Base-by-base conservation (phyloP, 2,797 vertebrate genomes). In the Graptemys geographica region DNA sequence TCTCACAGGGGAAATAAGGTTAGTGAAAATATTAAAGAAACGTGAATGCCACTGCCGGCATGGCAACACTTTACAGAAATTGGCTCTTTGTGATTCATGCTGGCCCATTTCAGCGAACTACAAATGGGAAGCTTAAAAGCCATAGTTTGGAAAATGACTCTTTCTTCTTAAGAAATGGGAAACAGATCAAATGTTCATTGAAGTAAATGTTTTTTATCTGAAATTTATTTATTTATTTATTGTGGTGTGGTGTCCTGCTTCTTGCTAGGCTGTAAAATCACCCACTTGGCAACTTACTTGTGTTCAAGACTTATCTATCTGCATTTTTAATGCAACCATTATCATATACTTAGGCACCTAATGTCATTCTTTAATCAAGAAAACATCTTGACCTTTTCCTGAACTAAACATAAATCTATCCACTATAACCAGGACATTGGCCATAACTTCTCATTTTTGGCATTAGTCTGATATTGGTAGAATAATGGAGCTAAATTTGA, bases 21-120 rank as follows among this genome's bases (percentile, higher is more conserved):
- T 97, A 96, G 96, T 92, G 92, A 96, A 98, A 98, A 98, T 98
- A 98, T 94, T 97, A 98, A 97, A 97, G 96, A 96, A 97, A 97
- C 74, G 87, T 93, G 97, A 97, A 96, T 97, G 95, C 82, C 86
- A 93, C 88, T 94, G 94, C 95, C 89, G 90, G 95, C 93, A 93
- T 92, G 92, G 95, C 79, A 97, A 95, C 89, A 95, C 86, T 98
- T 96, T 90, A 83, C 84, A 84, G 90, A 96, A 98, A 97, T 97
- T 97, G 96, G 94, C 87, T 97, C 79, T 94, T 96, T 95, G 90
- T 93, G 86, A 97, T 96, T 97, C 96, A 91, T 86, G 76, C 94
- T 96, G 94, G 89, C 41, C 93, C 96, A 89, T 92, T 90, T 96
- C 93, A 94, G 84, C 96, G 90, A 96, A 41, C 80, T 95, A 82